Percentiles rank a stretch among this genome's conserved stretches.
Evolutionary conservation across 2,797 vertebrate species (phyloP).

Genomic region (Anguilla megastoma): DNA sequence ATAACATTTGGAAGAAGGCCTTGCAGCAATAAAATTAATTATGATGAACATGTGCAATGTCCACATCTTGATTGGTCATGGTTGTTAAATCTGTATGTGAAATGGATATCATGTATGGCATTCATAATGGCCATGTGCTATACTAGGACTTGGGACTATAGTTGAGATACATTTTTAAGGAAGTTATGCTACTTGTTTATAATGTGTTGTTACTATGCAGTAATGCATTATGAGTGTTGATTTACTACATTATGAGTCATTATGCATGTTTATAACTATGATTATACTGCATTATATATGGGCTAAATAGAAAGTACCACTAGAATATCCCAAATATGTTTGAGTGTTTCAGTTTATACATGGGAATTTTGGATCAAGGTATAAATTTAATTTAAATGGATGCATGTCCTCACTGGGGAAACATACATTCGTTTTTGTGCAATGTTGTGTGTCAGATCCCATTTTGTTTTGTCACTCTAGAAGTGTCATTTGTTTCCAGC

Average conservation of each 20-base stretch:
- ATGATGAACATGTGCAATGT: background rate
- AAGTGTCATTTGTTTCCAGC: background rate
- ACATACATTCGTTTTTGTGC: background rate
- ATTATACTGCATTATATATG: background rate
- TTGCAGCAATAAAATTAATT: background rate
- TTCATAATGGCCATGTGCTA: background rate
- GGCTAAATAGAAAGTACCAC: background rate
- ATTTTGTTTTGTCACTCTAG: background rate
- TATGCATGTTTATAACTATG: background rate
- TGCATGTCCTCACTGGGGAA: background rate
- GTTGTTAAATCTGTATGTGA: background rate
- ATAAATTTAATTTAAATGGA: background rate
- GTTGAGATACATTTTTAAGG: background rate
- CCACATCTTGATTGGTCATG: background rate
- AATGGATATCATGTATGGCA: background rate
- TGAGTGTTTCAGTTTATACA: background rate
- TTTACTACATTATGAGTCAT: background rate
- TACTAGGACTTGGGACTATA: background rate
- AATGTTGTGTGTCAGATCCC: background rate
- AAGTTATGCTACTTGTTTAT: background rate
- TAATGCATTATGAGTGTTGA: background rate
- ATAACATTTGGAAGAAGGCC: background rate
- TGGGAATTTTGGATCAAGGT: background rate
- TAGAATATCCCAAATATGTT: background rate
- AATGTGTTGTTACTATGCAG: background rate